Conservation (phyloP, 2,113 vertebrate species). For the Aegypius monachus region DNA sequence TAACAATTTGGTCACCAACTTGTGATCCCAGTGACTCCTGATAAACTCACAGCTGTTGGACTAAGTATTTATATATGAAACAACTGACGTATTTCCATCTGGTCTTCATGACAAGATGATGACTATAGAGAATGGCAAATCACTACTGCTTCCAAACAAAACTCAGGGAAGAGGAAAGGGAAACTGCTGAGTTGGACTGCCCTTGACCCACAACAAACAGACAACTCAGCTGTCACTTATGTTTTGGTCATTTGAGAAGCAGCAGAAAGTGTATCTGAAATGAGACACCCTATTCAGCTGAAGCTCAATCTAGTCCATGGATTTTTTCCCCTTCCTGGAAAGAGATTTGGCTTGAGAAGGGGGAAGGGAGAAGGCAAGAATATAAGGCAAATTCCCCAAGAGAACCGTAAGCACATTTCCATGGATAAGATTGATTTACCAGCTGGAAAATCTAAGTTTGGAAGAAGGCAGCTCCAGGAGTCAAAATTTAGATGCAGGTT, state of each 20-base stretch:
- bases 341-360: background rate
- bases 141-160: conserved; percentile 44
- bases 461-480: background rate
- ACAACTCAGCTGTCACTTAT: conserved; percentile 49
- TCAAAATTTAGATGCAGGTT: background rate
- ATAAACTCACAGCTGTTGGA: conserved; percentile 28
- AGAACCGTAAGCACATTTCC: conserved; percentile 11
- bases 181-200: conserved; percentile 49
- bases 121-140: conserved; percentile 23
- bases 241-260: conserved; percentile 42
- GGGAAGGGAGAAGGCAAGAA: background rate
- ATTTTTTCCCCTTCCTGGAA: conserved; percentile 22
- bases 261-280: conserved; percentile 42
- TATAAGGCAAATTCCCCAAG: conserved; percentile 27
- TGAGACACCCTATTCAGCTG: conserved; percentile 29
- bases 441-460: conserved; percentile 34
- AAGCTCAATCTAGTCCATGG: background rate
- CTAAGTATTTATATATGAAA: conserved; percentile 44
- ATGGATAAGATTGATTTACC: conserved; percentile 7
- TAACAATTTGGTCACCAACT: background rate
- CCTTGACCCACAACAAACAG: conserved; percentile 33
- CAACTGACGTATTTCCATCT: conserved; percentile 40
- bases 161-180: conserved; percentile 42
- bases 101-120: conserved; percentile 19
- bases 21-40: background rate